These are phyloP conservation scores for Drosophila anomalata DNA, from an alignment of 2,888 invertebrate species.

Conservation along the genomic window DNA sequence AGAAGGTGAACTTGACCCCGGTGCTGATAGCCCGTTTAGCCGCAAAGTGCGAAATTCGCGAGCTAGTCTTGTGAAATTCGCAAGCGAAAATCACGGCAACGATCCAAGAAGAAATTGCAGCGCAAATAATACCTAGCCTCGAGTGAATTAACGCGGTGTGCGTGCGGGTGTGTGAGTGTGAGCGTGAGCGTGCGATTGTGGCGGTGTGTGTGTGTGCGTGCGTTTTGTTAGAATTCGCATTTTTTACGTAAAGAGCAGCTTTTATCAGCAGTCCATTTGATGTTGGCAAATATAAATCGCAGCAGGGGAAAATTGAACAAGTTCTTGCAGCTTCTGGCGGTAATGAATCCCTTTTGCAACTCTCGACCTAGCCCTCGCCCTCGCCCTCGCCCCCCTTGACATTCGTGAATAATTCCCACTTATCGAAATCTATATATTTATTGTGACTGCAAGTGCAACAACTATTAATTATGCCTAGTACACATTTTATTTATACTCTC, in stretches of 20 bases:
- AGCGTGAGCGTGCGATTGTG: slow-evolving; percentile 50
- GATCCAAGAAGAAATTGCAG: slow-evolving; percentile 57
- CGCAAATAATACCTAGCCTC: slow-evolving; percentile 63
- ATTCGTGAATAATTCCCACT: slow-evolving; percentile 41
- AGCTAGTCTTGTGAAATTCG: slow-evolving; percentile 36
- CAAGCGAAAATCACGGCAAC: slow-evolving; percentile 34
- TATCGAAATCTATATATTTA: slow-evolving; percentile 54
- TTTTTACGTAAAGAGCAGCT: slow-evolving; percentile 69
- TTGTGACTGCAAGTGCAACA: slow-evolving; percentile 62
- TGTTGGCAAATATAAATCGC: slow-evolving; percentile 82
- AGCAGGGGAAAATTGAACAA: slow-evolving; percentile 82
- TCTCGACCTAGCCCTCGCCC: slow-evolving; percentile 36
- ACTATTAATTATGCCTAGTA: slow-evolving; percentile 74
- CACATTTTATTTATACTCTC: slow-evolving; percentile 63
- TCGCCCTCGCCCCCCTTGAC: slow-evolving; percentile 36
- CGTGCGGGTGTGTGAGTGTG: slow-evolving; percentile 52
- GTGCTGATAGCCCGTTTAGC: slow-evolving; percentile 27
- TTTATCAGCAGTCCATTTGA: slow-evolving; percentile 72
- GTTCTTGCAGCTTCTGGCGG: slow-evolving; percentile 83
- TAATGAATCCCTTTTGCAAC: slow-evolving; percentile 67
- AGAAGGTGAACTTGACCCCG: slow-evolving; percentile 61
- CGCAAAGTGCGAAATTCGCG: slow-evolving; percentile 31
- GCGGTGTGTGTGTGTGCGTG: slow-evolving; percentile 66
- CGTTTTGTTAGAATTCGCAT: slow-evolving; percentile 69
- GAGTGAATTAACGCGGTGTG: slow-evolving; percentile 64